phyloP scores from a whole-genome alignment of 2,113 vertebrate species.

The Chionodraco myersi region DNA sequence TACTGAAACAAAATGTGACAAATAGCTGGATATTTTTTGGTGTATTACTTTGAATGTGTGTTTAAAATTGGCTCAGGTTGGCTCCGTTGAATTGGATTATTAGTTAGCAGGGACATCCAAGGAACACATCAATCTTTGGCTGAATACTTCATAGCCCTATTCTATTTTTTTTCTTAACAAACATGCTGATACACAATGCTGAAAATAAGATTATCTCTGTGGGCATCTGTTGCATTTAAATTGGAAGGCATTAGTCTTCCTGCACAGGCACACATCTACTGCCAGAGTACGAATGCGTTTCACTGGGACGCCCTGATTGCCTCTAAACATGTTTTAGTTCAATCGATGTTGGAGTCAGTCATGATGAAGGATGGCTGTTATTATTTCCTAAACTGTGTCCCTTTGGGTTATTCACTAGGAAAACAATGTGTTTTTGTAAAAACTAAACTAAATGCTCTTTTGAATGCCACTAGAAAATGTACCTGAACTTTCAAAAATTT shows the following conservation, averaged over 20 bases:
- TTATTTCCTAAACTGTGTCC: constrained; percentile 19
- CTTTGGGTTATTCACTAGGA: not conserved
- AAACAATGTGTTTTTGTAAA: not conserved
- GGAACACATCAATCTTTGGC: constrained; percentile 1
- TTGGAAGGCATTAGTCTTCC: constrained; percentile 52
- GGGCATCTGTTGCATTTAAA: constrained; percentile 42
- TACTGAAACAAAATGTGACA: not conserved
- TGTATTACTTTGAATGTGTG: not conserved
- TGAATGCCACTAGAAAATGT: not conserved
- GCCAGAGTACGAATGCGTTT: constrained; percentile 18
- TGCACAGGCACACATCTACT: constrained; percentile 8
- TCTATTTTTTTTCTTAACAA: not conserved
- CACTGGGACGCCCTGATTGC: constrained; percentile 47
- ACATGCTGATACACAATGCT: constrained; percentile 13
- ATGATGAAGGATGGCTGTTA: constrained; percentile 3
- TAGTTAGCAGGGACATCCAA: not conserved
- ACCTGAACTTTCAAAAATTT: not conserved
- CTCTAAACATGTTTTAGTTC: constrained; percentile 22
- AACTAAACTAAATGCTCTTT: not conserved
- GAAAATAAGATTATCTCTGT: constrained; percentile 33
- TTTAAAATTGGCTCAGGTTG: not conserved
- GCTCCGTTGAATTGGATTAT: not conserved
- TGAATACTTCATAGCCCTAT: constrained; percentile 1
- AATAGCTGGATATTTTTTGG: not conserved
- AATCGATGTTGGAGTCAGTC: constrained; percentile 25